Base-by-base conservation (phyloP, 1,140 invertebrate genomes). In the Lasioglossum albipes region DNA sequence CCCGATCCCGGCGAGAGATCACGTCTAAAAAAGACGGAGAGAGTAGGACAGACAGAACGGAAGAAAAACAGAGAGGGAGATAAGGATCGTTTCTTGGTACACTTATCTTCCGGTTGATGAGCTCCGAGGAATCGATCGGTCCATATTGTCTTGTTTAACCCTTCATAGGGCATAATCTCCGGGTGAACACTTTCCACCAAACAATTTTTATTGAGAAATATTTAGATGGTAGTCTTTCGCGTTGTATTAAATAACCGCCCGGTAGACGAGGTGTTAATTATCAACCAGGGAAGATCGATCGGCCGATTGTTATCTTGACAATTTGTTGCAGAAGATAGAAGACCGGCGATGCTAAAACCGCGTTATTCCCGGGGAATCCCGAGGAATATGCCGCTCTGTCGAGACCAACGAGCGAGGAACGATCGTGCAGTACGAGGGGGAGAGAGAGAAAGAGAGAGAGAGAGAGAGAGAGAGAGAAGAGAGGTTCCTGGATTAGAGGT, bases 1-100 rank as follows among this genome's bases (percentile, higher is more conserved):
- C 74, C 68, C 67, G 75, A 81, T 70, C 59, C 59, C 64, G 77
- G 66, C 69, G 76, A 81, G 66, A 27, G 45, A 49, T 49, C 45
- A 49, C 45, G 42, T 62, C 27, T 57, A 42, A 64, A 73, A 64
- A 52, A 20, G n/a, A 59, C 20, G 73, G 62, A 45, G 9, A 12
- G 27, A 13, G 16, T 3, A 36, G 36, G 36, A 36, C 36, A 36
- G 36, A 36, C 3, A 36, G 36, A 36, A 4, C 36, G 36, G 2
- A 36, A 72, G 52, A 49, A 4, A 16, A 5, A 36, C 3, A 36
- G 36, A 36, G 36, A 79, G 49, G 45, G 16, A 7, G 22, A 41
- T 36, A 65, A 45, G 70, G 65, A 64, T 74, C 69, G 57, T 6
- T n/a, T 78, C 22, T n/a, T 18, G 36, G 18, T 73, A 73, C 61